Evolutionary conservation across 2,797 vertebrate genomes (phyloP).

Genomic region (Muscicapa striata): DNA sequence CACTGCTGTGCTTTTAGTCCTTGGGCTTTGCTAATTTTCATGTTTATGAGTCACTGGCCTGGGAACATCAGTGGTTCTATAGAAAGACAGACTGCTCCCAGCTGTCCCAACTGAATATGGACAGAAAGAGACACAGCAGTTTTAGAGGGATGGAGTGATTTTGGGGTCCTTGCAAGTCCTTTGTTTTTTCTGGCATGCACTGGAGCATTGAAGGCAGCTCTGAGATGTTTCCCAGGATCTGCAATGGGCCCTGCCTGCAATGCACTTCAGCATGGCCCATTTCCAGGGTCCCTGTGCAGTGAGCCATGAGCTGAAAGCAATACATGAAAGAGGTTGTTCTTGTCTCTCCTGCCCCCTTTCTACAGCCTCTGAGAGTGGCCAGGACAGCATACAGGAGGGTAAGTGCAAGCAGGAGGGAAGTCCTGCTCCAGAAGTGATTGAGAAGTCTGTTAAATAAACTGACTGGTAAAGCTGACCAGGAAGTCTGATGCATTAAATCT

Average conservation of each 20-base stretch:
- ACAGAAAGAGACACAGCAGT: not conserved
- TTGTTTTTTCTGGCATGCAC: not conserved
- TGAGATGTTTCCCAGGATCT: not conserved
- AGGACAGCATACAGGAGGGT: not conserved
- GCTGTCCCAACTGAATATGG: not conserved
- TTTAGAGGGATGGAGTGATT: not conserved
- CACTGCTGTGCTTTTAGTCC: not conserved
- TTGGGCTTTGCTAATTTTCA: not conserved
- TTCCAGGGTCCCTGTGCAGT: not conserved
- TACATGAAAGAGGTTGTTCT: not conserved
- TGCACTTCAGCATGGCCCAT: not conserved
- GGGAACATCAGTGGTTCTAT: not conserved
- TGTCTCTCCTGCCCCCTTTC: not conserved
- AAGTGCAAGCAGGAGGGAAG: not conserved
- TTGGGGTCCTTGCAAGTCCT: not conserved
- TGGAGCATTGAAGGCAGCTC: not conserved
- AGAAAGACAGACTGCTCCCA: not conserved
- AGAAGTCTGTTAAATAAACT: not conserved
- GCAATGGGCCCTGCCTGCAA: not conserved
- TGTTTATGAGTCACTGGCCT: fast-evolving
- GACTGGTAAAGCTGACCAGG: not conserved
- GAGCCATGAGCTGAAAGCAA: not conserved
- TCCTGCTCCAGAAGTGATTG: not conserved
- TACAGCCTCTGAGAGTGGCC: not conserved
- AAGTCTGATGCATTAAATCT: not conserved